Conservation (phyloP, 2,888 invertebrate species). For the Andrena minutula region DNA sequence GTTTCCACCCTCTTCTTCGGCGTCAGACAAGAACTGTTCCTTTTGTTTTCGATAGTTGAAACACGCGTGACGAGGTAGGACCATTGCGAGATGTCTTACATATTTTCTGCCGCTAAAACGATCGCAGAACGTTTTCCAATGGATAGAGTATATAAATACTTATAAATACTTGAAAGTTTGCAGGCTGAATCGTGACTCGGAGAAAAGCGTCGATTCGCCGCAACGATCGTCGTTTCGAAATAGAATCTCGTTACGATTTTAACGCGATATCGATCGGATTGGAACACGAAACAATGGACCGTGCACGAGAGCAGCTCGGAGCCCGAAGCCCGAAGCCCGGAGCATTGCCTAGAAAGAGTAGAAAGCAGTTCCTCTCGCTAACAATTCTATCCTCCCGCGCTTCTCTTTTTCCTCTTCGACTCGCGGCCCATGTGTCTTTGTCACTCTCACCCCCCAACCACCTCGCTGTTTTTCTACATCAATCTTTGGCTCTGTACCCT, state of each 20-base stretch:
- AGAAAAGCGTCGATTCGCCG: constrained; percentile 8
- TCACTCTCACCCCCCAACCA: neutral
- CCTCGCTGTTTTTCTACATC: constrained; percentile 3
- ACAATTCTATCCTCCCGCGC: constrained; percentile 23
- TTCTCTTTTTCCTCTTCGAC: neutral
- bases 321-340: constrained; percentile 6
- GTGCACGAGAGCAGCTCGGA: constrained; percentile 17
- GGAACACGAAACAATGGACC: constrained; percentile 41
- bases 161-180: too few species aligned
- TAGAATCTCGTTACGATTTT: constrained; percentile 50
- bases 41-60: neutral
- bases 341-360: constrained; percentile 46
- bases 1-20: neutral
- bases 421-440: neutral
- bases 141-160: neutral
- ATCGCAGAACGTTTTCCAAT: neutral
- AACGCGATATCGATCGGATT: constrained; percentile 47
- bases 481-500: neutral
- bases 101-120: too few species aligned
- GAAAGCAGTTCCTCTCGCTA: constrained; percentile 47
- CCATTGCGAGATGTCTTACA: neutral
- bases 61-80: too few species aligned
- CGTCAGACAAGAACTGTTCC: neutral
- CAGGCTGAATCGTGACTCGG: neutral
- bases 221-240: constrained; percentile 18